These are phyloP conservation scores for Gymnocheta viridis DNA, from an alignment of 2,888 invertebrate genomes.

Conservation along the genomic window DNA sequence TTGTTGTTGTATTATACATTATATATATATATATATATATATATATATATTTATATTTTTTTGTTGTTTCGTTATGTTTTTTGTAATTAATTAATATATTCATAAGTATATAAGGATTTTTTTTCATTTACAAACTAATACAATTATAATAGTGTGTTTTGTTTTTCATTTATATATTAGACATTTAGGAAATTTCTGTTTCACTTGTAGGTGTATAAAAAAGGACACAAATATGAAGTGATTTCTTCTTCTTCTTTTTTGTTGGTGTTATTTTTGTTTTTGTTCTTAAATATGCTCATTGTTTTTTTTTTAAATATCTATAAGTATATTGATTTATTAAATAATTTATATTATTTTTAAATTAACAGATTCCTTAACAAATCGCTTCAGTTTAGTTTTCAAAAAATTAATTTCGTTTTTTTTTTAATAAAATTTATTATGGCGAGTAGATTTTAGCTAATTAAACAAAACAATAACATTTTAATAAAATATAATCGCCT, in stretches of 20 bases:
- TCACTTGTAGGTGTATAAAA: slow-evolving; percentile 62
- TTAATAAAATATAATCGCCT: no score
- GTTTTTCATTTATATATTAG: slow-evolving; percentile 40
- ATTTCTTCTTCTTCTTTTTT: slow-evolving; percentile 39
- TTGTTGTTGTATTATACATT: slow-evolving; percentile 28
- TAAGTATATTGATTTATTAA: background rate
- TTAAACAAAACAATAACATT: background rate
- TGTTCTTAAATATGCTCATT: slow-evolving; percentile 27
- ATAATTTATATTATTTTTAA: background rate
- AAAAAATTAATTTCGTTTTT: background rate
- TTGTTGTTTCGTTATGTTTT: slow-evolving; percentile 40
- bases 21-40: slow-evolving; percentile 22
- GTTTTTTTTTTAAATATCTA: background rate
- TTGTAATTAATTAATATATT: slow-evolving; percentile 15
- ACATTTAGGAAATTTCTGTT: slow-evolving; percentile 67
- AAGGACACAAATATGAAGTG: slow-evolving; percentile 62
- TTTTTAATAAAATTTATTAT: background rate
- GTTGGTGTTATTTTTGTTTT: slow-evolving; percentile 60
- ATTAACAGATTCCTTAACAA: slow-evolving; percentile 23
- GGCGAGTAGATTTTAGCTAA: background rate
- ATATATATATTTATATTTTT: background rate
- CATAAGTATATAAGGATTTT: slow-evolving; percentile 17
- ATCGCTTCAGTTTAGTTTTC: background rate
- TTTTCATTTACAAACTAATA: slow-evolving; percentile 47
- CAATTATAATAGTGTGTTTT: slow-evolving; percentile 2